Conservation (phyloP, 1,140 invertebrate genomes). For the Drosophila hydei region DNA sequence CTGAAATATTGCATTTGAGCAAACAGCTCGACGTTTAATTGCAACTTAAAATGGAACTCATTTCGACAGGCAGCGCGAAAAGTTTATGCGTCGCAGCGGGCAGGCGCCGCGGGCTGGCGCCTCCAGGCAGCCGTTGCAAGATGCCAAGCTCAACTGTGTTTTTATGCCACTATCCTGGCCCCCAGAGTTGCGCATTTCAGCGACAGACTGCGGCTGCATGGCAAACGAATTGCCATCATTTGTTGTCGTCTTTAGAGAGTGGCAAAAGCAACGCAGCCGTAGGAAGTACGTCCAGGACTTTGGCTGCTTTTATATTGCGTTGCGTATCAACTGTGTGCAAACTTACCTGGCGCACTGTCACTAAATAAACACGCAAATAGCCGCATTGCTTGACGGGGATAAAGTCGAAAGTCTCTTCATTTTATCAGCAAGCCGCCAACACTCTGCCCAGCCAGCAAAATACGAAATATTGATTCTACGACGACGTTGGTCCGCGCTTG, state of each 20-base stretch:
- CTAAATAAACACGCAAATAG: slow-evolving; percentile 64
- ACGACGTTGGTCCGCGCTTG: not conserved
- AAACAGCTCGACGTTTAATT: slow-evolving; percentile 63
- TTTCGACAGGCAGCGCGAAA: slow-evolving; percentile 45
- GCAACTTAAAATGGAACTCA: slow-evolving; percentile 75
- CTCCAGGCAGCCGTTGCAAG: slow-evolving; percentile 16
- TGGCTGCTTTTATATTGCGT: slow-evolving; percentile 13
- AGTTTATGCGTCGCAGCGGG: slow-evolving; percentile 36
- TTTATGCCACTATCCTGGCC: not conserved
- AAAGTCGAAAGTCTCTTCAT: slow-evolving; percentile 57
- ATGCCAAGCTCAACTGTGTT: not conserved
- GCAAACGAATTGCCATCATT: slow-evolving; percentile 76
- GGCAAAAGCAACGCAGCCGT: slow-evolving; percentile 16
- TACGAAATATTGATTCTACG: slow-evolving; percentile 57
- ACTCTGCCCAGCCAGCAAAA: slow-evolving; percentile 35
- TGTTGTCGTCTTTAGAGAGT: slow-evolving; percentile 55
- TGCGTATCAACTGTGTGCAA: slow-evolving; percentile 41
- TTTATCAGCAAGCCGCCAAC: slow-evolving; percentile 33
- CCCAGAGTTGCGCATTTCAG: slow-evolving; percentile 63
- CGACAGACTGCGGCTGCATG: slow-evolving; percentile 64
- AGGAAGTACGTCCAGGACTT: slow-evolving; percentile 3
- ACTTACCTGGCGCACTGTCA: slow-evolving; percentile 65
- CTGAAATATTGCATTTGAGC: slow-evolving; percentile 24
- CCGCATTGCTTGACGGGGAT: slow-evolving; percentile 38
- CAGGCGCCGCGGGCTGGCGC: slow-evolving; percentile 10